Conservation (phyloP, 64 coral and sea anemone species). For the Porites lutea region DNA sequence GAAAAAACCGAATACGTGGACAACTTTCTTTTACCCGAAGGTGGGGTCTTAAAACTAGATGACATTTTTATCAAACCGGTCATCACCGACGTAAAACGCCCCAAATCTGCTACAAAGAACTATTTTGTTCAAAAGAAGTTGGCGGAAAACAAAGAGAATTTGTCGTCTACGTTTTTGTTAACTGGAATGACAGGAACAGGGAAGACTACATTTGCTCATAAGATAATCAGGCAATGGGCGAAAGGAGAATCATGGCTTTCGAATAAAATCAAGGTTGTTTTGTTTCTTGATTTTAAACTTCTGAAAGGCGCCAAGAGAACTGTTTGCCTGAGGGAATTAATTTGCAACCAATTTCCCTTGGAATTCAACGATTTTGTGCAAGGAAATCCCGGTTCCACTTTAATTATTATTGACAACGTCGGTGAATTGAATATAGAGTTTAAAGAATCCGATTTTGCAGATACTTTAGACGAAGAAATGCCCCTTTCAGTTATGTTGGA, state of each 20-base stretch:
- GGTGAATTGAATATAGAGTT: background rate
- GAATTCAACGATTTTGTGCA: constrained; percentile 2
- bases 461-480: constrained; percentile 27
- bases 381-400: background rate
- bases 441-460: background rate
- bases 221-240: background rate
- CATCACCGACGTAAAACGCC: background rate
- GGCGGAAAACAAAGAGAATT: background rate
- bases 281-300: background rate
- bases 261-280: background rate
- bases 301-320: background rate
- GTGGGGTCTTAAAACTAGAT: background rate
- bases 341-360: background rate
- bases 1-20: constrained; percentile 13
- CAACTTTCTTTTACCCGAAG: background rate
- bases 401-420: constrained; percentile 25
- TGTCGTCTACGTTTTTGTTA: background rate
- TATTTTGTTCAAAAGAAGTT: background rate
- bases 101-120: background rate
- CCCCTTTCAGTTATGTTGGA: background rate
- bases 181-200: constrained; percentile 2
- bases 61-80: background rate
- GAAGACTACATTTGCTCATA: constrained; percentile 6
- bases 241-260: background rate
- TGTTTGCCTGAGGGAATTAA: background rate